Evolutionary conservation across 2,797 vertebrate genomes (phyloP), one percentile per base, ranked within the genome.

Genomic region (Anabas testudineus): DNA sequence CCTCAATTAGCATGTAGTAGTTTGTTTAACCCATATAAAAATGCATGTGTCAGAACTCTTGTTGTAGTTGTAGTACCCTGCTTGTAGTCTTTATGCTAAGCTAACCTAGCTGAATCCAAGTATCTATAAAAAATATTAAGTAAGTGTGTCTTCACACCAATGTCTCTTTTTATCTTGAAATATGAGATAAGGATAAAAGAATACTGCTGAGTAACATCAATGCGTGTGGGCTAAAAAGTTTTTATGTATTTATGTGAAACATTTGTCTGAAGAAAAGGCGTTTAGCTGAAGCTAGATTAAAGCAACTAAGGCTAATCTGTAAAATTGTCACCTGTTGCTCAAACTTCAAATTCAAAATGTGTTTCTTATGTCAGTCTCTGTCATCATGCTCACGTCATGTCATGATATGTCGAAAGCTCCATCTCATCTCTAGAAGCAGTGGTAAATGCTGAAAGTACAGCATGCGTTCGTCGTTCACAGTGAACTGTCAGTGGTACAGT

Each of bases 401-500:
- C 12, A 14, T 10, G 22, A 47, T 22, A 47, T 10, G 36, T 42
- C n/a, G 42, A 32, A 70, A 41, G 7, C 32, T 34, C 0, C 5
- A 14, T 52, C 18, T 53, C 46, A 39, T 18, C 13, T 12, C 4
- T 7, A 0, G 30, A 60, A 34, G 47, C 30, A 10, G 18, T 18
- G 34, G 77, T 21, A 36, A 68, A 30, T 1, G 3, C 45, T 41
- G 9, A 22, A 13, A 48, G 52, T 43, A 46, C 19, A 43, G 56
- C 19, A 18, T 12, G 67, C 30, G 28, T 28, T 28, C 46, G 59
- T 57, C 5, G 19, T 64, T 76, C 32, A 55, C 42, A 42, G 21
- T 42, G 19, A 57, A 36, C 34, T 46, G 49, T 59, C 36, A 46
- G 37, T 4, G 21, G 46, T 30, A 28, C 57, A 48, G 48, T 58